Evolutionary conservation across 1,140 invertebrate genomes (phyloP).

Genomic region (Drosophila varians): DNA sequence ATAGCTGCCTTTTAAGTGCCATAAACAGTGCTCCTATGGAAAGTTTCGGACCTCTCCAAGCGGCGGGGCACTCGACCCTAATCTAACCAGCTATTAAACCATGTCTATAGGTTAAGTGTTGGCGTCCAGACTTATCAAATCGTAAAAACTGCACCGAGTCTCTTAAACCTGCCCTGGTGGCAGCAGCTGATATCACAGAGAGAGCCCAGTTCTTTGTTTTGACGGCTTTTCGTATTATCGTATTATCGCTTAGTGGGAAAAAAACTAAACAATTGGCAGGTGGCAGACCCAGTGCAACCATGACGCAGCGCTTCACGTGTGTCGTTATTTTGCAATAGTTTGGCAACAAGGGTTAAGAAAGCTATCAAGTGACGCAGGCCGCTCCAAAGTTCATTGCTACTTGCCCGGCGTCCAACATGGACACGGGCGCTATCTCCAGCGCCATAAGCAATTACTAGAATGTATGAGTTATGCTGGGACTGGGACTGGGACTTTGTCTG

Average conservation of each 20-base stretch:
- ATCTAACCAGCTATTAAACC: constrained; percentile 13
- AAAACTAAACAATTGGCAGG: constrained; percentile 16
- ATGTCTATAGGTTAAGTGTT: constrained; percentile 3
- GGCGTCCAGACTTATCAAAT: constrained; percentile 5
- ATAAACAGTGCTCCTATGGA: not conserved
- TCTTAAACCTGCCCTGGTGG: constrained; percentile 20
- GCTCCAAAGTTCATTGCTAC: constrained; percentile 69
- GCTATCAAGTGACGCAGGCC: constrained; percentile 34
- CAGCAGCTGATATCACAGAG: constrained; percentile 39
- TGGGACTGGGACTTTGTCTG: constrained; percentile 29
- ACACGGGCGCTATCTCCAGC: constrained; percentile 29
- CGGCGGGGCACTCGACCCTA: not conserved
- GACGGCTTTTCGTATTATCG: constrained; percentile 20
- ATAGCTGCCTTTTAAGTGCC: not conserved
- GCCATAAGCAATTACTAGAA: constrained; percentile 19
- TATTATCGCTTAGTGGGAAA: not conserved
- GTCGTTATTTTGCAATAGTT: not conserved
- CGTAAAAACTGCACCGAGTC: constrained; percentile 4
- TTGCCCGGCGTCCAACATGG: constrained; percentile 11
- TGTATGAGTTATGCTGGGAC: constrained; percentile 18
- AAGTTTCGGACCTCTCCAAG: constrained; percentile 4
- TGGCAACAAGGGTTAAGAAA: constrained; percentile 26
- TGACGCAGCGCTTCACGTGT: not conserved
- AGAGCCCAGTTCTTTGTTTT: constrained; percentile 30
- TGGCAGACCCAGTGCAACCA: not conserved